Conservation (phyloP, 2,888 invertebrate species). For the Ophion costatus region DNA sequence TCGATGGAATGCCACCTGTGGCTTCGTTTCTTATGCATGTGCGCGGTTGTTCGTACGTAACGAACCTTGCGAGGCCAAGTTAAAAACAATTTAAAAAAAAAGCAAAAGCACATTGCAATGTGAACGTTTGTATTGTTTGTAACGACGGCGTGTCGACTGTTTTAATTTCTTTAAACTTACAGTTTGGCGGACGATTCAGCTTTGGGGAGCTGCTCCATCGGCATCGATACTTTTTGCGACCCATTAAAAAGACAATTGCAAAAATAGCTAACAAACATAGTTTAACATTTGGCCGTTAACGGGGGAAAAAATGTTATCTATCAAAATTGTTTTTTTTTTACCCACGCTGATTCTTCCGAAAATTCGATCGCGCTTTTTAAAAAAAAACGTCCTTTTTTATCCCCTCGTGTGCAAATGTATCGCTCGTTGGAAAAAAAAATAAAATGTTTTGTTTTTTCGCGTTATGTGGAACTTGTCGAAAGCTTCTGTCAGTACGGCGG, state of each 20-base stretch:
- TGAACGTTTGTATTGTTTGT: constrained; percentile 35
- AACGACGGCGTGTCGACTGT: constrained; percentile 76
- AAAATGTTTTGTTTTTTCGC: constrained; percentile 1
- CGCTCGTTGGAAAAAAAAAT: constrained; percentile 6
- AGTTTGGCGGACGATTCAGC: constrained; percentile 81
- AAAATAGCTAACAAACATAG: constrained; percentile 13
- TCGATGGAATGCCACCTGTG: constrained; percentile 28
- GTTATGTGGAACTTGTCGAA: constrained; percentile 15
- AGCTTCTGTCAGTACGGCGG: constrained; percentile 13
- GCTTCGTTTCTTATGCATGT: constrained; percentile 12
- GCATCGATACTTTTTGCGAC: constrained; percentile 78
- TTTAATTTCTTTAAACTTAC: constrained; percentile 84
- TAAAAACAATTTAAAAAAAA: constrained; percentile 25
- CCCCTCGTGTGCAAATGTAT: not conserved
- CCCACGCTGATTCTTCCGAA: not conserved
- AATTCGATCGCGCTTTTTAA: constrained; percentile 11
- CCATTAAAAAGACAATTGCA: constrained; percentile 40
- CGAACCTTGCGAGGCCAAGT: not conserved
- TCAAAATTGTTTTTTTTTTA: not conserved
- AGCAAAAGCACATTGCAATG: not conserved
- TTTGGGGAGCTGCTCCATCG: constrained; percentile 80
- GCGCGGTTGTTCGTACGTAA: constrained; percentile 18
- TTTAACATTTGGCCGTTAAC: constrained; percentile 7
- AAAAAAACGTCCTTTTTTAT: not conserved
- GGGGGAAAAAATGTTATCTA: constrained; percentile 2